These are phyloP conservation scores for Drosophila monieri DNA, from an alignment of 2,888 invertebrate species.

Conservation along the genomic window DNA sequence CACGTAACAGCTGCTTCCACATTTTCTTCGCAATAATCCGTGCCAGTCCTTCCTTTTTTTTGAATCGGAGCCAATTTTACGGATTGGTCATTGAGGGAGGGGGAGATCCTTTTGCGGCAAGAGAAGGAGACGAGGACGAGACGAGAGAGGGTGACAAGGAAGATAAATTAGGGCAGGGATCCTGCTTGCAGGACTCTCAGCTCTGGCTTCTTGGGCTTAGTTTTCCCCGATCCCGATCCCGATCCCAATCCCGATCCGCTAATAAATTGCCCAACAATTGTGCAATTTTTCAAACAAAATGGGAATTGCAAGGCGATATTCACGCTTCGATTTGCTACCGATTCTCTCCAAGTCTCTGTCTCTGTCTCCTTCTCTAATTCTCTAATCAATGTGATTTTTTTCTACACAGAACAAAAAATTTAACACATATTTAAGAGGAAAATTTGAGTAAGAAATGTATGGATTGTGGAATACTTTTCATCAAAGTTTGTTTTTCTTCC, in stretches of 20 bases:
- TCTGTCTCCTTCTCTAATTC: background rate
- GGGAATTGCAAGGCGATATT: constrained; percentile 27
- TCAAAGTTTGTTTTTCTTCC: background rate
- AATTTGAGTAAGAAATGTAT: background rate
- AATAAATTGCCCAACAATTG: constrained; percentile 81
- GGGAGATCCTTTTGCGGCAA: background rate
- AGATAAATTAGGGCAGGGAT: constrained; percentile 73
- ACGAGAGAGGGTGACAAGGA: constrained; percentile 24
- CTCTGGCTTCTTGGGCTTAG: background rate
- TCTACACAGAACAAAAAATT: background rate
- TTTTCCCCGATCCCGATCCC: background rate
- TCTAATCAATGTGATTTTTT: constrained; percentile 12
- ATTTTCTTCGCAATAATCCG: constrained; percentile 58
- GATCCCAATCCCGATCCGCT: constrained; percentile 38
- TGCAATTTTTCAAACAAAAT: constrained; percentile 67
- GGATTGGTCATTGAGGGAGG: constrained; percentile 66
- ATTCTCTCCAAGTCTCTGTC: constrained; percentile 7
- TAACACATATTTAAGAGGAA: background rate
- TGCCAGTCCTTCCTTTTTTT: constrained; percentile 25
- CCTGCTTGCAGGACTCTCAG: constrained; percentile 15
- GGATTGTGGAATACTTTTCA: background rate
- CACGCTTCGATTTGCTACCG: constrained; percentile 46
- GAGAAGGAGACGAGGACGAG: background rate
- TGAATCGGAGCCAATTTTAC: constrained; percentile 72
- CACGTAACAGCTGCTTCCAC: constrained; percentile 24